Percentiles rank a stretch among this genome's conserved stretches.
Conservation (phyloP, 2,113 vertebrate genomes). For the Euleptes europaea region DNA sequence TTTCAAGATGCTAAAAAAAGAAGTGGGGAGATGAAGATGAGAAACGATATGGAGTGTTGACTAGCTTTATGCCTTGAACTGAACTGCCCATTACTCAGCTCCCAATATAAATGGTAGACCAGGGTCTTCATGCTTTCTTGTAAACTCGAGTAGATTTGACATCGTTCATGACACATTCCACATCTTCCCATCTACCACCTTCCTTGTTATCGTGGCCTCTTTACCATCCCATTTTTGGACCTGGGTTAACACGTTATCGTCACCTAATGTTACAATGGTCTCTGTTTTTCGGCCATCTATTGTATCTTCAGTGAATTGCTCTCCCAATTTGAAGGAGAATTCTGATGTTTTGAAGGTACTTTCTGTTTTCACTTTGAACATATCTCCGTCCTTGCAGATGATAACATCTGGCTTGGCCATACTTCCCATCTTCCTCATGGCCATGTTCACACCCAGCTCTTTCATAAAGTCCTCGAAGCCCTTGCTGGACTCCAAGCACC, state of each 20-base stretch:
- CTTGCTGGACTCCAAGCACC: too few species aligned
- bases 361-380: constrained; percentile 72
- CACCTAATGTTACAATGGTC: constrained; percentile 70
- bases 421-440: constrained; percentile 77
- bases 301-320: constrained; percentile 80
- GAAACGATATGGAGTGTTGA: constrained; percentile 21
- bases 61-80: constrained; percentile 71
- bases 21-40: constrained; percentile 50
- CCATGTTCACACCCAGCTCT: constrained; percentile 76
- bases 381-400: constrained; percentile 69
- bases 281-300: constrained; percentile 81
- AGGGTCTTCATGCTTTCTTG: constrained; percentile 72
- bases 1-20: too few species aligned
- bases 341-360: constrained; percentile 77
- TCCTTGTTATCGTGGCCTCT: constrained; percentile 76
- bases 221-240: constrained; percentile 78
- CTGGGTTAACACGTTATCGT: constrained; percentile 67
- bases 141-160: constrained; percentile 73
- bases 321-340: constrained; percentile 70
- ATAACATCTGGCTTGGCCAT: constrained; percentile 78
- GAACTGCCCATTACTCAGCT: constrained; percentile 63
- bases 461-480: too few species aligned
- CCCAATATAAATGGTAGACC: constrained; percentile 24
- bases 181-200: constrained; percentile 70
- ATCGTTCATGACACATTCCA: constrained; percentile 75